Base-by-base conservation (phyloP, 2,113 vertebrate species). In the Heterochromis multidens region DNA sequence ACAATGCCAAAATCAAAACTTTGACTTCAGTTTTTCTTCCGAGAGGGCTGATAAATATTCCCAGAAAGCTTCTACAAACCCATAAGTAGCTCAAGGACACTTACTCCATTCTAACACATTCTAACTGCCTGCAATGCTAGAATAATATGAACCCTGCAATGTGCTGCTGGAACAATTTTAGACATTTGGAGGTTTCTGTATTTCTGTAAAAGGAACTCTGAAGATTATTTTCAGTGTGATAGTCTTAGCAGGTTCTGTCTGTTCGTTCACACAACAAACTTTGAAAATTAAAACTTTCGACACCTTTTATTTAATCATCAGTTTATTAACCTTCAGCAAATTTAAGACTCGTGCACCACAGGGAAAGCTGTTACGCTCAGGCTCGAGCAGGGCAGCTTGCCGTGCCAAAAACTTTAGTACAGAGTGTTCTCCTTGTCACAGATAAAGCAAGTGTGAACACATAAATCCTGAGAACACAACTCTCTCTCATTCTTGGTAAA, bases 251-350 rank as follows among this genome's bases (percentile, higher is more conserved):
- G 33, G 25, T 40, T 56, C 6, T 43, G 56, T 81, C 21, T 87
- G 46, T 82, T 87, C 19, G 91, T 91, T 84, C 17, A 57, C 54
- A 89, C 62, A 72, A 79, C 37, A 52, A 87, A 46, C 83, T 88
- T 92, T 88, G 67, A 89, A 72, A 96, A 92, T 94, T 74, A 52
- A 74, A 74, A 95, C 5, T 25, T 46, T 19, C 37, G 17, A 46
- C 23, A 46, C 23, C 37, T 0, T 70, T 70, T 27, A 25, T 21
- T 56, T 37, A 17, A 67, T 27, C 23, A 33, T 27, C 35, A 52
- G 14, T 72, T 72, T 72, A 25, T 49, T 72, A 25, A 49, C 37
- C 40, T 43, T 3, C n/a, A 67, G 63, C n/a, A 67, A 43, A 67
- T 70, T 70, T 37, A 46, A 46, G 37, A 70, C n/a, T 70, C 2